Conservation (phyloP, 2,888 invertebrate genomes). For the Exephanes ischioxanthus region DNA sequence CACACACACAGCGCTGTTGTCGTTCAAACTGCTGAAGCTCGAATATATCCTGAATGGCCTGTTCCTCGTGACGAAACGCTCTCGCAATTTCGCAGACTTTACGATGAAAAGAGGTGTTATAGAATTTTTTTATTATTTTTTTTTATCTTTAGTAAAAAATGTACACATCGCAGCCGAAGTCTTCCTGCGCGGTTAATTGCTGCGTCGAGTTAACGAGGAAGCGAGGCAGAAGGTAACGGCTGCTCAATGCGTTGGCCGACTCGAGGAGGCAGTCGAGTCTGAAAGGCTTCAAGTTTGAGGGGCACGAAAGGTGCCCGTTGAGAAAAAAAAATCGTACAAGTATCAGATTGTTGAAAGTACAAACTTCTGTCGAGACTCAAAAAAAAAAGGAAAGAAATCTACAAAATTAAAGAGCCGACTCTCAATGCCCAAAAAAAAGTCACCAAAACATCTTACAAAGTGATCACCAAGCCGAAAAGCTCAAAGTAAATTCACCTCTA, state of each 20-base stretch:
- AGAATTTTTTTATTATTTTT: slow-evolving; percentile 22
- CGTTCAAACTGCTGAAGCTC: slow-evolving; percentile 10
- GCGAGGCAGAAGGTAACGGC: not conserved
- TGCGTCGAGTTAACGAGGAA: slow-evolving; percentile 10
- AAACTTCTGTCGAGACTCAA: not conserved
- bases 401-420: no score
- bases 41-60: slow-evolving; percentile 34
- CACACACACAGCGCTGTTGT: not conserved
- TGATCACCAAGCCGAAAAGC: no score
- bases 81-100: slow-evolving; percentile 19
- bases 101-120: slow-evolving; percentile 35
- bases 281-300: slow-evolving; percentile 7
- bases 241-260: slow-evolving; percentile 1
- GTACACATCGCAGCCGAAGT: not conserved
- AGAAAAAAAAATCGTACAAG: slow-evolving; percentile 1
- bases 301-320: not conserved
- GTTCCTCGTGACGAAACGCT: slow-evolving; percentile 20
- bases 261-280: slow-evolving; percentile 8
- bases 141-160: not conserved
- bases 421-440: no score
- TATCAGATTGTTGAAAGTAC: not conserved
- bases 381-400: not conserved
- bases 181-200: slow-evolving; percentile 10
- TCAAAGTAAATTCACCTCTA: no score
- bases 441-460: no score